Percentiles rank a stretch among this genome's conserved stretches.
phyloP scores from a whole-genome alignment of 2,113 vertebrate species.

The Addax nasomaculatus region DNA sequence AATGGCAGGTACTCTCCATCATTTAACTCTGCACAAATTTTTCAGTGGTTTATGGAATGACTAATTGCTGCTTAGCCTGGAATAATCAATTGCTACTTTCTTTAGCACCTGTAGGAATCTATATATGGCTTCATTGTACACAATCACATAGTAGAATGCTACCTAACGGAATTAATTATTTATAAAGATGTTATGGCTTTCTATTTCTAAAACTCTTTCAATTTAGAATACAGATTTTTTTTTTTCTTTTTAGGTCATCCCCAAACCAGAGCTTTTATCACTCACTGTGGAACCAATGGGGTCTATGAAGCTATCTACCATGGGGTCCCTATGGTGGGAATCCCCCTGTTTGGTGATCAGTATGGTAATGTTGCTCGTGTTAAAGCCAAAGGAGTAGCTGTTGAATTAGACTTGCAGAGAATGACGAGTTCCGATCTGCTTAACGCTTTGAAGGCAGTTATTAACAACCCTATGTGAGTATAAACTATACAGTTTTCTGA shows the following conservation, averaged over 20 bases:
- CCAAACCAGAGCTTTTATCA: slow-evolving; percentile 86
- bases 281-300: slow-evolving; percentile 88
- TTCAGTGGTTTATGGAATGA: background rate
- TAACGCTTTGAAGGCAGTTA: slow-evolving; percentile 81
- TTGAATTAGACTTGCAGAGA: slow-evolving; percentile 77
- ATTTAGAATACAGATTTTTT: background rate
- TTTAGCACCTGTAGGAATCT: background rate
- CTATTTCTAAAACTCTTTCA: background rate
- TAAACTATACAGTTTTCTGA: background rate
- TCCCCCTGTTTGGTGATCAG: slow-evolving; percentile 87
- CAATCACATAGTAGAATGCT: background rate
- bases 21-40: background rate
- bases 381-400: slow-evolving; percentile 81
- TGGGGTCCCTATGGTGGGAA: slow-evolving; percentile 84
- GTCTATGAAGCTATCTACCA: slow-evolving; percentile 91
- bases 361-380: slow-evolving; percentile 82
- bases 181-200: background rate
- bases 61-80: background rate
- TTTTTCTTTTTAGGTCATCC: slow-evolving; percentile 82
- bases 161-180: background rate
- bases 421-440: slow-evolving; percentile 78
- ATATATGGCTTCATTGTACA: background rate
- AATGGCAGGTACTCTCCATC: background rate
- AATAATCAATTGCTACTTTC: background rate
- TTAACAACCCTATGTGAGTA: slow-evolving; percentile 85